Percentiles rank a stretch among this genome's conserved stretches.
phyloP scores from a whole-genome alignment of 92 coral and sea anemone species.

The Umimayanthus kanabou region DNA sequence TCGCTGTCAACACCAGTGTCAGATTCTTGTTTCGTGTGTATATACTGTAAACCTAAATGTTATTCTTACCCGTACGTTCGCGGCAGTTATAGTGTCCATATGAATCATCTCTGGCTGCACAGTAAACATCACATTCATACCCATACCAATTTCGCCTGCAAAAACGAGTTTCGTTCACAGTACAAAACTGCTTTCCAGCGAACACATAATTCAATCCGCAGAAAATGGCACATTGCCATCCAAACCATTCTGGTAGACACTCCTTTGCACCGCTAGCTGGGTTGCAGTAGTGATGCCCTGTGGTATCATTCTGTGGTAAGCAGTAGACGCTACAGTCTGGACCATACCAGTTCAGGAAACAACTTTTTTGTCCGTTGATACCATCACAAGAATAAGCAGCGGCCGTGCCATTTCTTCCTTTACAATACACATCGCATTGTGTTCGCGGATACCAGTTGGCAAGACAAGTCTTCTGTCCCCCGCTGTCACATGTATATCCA shows the following conservation, averaged over 20 bases:
- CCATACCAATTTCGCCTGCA: constrained; percentile 55
- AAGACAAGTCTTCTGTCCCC: constrained; percentile 44
- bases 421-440: constrained; percentile 45
- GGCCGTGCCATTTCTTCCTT: constrained; percentile 41
- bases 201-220: constrained; percentile 51
- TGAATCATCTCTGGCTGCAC: constrained; percentile 28
- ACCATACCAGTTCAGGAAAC: constrained; percentile 81
- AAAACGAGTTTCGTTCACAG: constrained; percentile 38
- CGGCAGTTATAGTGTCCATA: constrained; percentile 47
- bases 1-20: neutral
- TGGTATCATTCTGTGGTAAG: constrained; percentile 48
- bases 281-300: constrained; percentile 66
- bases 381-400: constrained; percentile 62
- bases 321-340: constrained; percentile 55
- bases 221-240: constrained; percentile 60
- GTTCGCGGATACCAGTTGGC: constrained; percentile 49
- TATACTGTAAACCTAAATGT: neutral
- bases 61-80: neutral
- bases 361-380: constrained; percentile 46
- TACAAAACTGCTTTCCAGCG: constrained; percentile 60
- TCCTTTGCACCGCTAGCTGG: constrained; percentile 58
- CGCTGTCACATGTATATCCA: constrained; percentile 62
- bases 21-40: neutral
- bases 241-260: constrained; percentile 78
- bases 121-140: constrained; percentile 40